Evolutionary conservation across 2,797 vertebrate genomes (phyloP).

Genomic region (Cirrhinus mrigala): DNA sequence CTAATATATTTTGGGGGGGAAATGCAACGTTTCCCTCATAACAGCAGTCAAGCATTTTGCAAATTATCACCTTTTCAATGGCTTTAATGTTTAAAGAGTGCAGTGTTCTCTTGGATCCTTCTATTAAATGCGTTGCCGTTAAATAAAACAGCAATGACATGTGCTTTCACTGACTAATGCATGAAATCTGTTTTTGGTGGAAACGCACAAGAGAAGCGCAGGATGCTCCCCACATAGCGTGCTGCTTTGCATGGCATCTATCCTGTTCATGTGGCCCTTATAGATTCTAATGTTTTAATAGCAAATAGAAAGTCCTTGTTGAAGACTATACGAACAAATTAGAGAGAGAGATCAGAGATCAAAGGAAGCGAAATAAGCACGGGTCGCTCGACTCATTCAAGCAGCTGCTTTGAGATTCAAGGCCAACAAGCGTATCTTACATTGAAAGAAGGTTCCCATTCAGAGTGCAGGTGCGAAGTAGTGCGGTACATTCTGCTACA

Average conservation of each 20-base stretch:
- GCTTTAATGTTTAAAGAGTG: slow-evolving; percentile 15
- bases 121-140: background rate
- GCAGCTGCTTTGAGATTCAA: slow-evolving; percentile 91
- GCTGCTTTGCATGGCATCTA: slow-evolving; percentile 25
- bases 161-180: slow-evolving; percentile 38
- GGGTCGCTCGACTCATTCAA: slow-evolving; percentile 90
- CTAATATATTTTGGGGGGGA: background rate
- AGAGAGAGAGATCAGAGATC: slow-evolving; percentile 88
- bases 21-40: background rate
- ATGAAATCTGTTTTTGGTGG: slow-evolving; percentile 22
- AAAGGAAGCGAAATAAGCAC: slow-evolving; percentile 88
- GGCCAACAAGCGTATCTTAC: slow-evolving; percentile 97
- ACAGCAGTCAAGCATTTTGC: slow-evolving; percentile 3
- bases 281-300: slow-evolving; percentile 59
- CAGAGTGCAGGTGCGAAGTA: slow-evolving; percentile 98
- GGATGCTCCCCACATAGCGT: slow-evolving; percentile 27
- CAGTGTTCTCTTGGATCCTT: background rate
- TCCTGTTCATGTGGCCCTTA: slow-evolving; percentile 50
- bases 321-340: slow-evolving; percentile 89
- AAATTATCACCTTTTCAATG: background rate
- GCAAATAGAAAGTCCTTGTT: slow-evolving; percentile 80
- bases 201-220: background rate
- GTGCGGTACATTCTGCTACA: slow-evolving; percentile 90
- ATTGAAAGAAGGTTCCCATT: slow-evolving; percentile 94
- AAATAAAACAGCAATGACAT: slow-evolving; percentile 18